Percentiles rank a stretch among this genome's conserved stretches.
phyloP scores from a whole-genome alignment of 1,140 invertebrate genomes.

The Grapholita molesta region DNA sequence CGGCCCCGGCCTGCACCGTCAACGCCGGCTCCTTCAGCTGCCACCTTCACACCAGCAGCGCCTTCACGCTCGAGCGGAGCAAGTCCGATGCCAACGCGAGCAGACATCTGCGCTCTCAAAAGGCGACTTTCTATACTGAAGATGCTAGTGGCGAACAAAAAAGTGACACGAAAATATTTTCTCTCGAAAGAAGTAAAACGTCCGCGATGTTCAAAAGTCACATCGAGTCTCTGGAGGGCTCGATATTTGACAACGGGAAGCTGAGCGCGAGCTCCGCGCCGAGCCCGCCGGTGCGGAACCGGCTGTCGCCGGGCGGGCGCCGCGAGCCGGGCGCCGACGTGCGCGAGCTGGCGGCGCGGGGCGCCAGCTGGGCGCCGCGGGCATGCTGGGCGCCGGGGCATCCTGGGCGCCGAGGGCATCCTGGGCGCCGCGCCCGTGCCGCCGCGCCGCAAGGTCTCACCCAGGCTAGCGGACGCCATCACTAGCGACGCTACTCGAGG shows the following conservation, averaged over 20 bases:
- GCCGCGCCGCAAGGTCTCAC: constrained; percentile 59
- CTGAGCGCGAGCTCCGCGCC: constrained; percentile 63
- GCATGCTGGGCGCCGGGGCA: constrained; percentile 54
- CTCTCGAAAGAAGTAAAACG: constrained; percentile 71
- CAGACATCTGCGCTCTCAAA: constrained; percentile 46
- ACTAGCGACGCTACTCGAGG: not conserved
- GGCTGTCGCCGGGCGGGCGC: constrained; percentile 56
- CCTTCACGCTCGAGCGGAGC: constrained; percentile 67
- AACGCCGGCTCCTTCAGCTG: constrained; percentile 65
- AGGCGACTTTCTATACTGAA: constrained; percentile 60
- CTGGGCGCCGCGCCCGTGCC: constrained; percentile 53
- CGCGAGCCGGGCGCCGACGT: constrained; percentile 48
- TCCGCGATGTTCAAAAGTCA: constrained; percentile 53
- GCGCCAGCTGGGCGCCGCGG: constrained; percentile 45
- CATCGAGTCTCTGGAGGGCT: constrained; percentile 54
- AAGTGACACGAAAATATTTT: constrained; percentile 34
- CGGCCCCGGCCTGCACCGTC: constrained; percentile 54
- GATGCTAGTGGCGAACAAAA: constrained; percentile 25
- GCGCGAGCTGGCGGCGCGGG: constrained; percentile 47
- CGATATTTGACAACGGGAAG: constrained; percentile 69
- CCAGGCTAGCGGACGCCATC: constrained; percentile 37
- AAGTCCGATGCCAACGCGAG: constrained; percentile 68
- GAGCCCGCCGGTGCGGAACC: constrained; percentile 68
- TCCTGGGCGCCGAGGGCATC: constrained; percentile 54
- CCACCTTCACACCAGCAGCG: constrained; percentile 63